Conservation (phyloP, 2,888 invertebrate species). For the Nomada fucata region DNA sequence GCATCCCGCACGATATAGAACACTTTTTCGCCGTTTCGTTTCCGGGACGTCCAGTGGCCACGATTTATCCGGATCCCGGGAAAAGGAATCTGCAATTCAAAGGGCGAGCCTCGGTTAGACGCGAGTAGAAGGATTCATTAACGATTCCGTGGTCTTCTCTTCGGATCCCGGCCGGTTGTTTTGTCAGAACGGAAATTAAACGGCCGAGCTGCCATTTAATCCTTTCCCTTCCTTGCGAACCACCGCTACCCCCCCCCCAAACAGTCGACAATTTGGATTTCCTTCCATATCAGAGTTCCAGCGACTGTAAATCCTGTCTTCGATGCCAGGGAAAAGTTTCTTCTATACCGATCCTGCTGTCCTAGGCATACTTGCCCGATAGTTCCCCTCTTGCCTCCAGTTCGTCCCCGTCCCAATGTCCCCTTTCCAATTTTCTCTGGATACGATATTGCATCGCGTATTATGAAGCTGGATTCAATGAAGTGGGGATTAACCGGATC, state of each 20-base stretch:
- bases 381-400: neutral
- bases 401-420: no score
- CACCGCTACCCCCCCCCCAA: no score
- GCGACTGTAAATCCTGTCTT: slow-evolving; percentile 33
- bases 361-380: neutral
- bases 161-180: slow-evolving; percentile 55
- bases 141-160: slow-evolving; percentile 61
- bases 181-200: slow-evolving; percentile 70
- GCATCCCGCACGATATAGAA: neutral
- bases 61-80: slow-evolving; percentile 32
- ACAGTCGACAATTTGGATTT: slow-evolving; percentile 53
- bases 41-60: slow-evolving; percentile 6
- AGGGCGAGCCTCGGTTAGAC: slow-evolving; percentile 61
- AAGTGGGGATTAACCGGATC: neutral
- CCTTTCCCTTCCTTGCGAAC: slow-evolving; percentile 11
- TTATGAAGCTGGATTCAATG: neutral
- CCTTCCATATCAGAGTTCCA: slow-evolving; percentile 21
- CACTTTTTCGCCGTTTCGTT: slow-evolving; percentile 30
- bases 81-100: slow-evolving; percentile 70
- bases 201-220: slow-evolving; percentile 59
- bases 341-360: slow-evolving; percentile 23
- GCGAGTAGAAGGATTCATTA: slow-evolving; percentile 66
- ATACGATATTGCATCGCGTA: slow-evolving; percentile 1
- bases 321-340: slow-evolving; percentile 35
- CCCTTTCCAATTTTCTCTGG: neutral